These are phyloP conservation scores for Fistularia commersonii DNA, from an alignment of 2,797 vertebrate genomes.

Conservation along the genomic window DNA sequence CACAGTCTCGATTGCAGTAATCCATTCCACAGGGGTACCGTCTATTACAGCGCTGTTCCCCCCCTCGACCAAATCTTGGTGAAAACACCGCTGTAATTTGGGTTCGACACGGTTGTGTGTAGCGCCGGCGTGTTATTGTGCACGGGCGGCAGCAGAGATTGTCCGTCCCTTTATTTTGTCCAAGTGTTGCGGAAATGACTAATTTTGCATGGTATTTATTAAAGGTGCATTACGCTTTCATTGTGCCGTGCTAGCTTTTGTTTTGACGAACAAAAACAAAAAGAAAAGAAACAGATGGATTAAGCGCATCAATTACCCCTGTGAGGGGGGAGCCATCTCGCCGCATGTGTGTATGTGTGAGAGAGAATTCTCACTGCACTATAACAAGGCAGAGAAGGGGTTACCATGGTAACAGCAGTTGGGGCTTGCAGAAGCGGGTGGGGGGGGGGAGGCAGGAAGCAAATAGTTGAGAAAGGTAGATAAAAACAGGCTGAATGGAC, in stretches of 20 bases:
- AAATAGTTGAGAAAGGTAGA: slow-evolving; percentile 25
- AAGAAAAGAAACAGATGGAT: slow-evolving; percentile 60
- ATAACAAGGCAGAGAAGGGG: slow-evolving; percentile 60
- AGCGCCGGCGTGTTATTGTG: slow-evolving; percentile 6
- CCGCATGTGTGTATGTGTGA: slow-evolving; percentile 12
- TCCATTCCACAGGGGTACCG: slow-evolving; percentile 12
- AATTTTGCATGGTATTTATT: slow-evolving; percentile 40
- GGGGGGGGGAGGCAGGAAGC: slow-evolving; percentile 25
- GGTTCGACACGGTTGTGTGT: slow-evolving; percentile 1
- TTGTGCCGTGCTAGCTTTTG: slow-evolving; percentile 51
- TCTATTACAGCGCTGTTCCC: slow-evolving; percentile 30
- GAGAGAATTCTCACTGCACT: slow-evolving; percentile 41
- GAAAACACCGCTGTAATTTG: slow-evolving; percentile 22
- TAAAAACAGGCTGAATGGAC: slow-evolving; percentile 6
- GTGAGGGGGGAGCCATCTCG: slow-evolving; percentile 28
- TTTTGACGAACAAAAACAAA: slow-evolving; percentile 44
- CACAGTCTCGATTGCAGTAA: slow-evolving; percentile 57
- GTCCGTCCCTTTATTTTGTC: slow-evolving; percentile 23
- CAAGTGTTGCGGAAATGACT: slow-evolving; percentile 35
- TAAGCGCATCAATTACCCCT: slow-evolving; percentile 67
- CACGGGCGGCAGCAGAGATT: slow-evolving; percentile 5
- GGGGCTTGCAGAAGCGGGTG: slow-evolving; percentile 34
- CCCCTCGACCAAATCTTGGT: slow-evolving; percentile 31
- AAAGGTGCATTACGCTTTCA: slow-evolving; percentile 50
- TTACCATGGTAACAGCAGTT: slow-evolving; percentile 64